Base-by-base conservation (phyloP, 2,113 vertebrate species). In the Pelodiscus sinensis region DNA sequence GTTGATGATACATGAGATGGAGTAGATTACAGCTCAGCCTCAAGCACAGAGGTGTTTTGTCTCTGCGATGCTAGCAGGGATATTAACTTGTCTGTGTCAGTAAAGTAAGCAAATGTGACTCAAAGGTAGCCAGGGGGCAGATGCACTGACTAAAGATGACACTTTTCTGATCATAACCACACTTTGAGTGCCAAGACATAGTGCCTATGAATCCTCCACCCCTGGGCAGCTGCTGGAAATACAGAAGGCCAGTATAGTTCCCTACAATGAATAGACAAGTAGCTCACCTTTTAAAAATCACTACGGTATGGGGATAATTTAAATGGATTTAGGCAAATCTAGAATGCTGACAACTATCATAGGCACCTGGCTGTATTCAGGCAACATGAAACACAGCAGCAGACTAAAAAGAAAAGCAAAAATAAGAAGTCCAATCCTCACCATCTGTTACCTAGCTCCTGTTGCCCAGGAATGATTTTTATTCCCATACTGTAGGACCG, bases 31-130 rank as follows among this genome's bases (percentile, higher is more conserved):
- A 95, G 92, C 78, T 93, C 92, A 94, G 58, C 51, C 91, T 93
- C 77, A 55, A 94, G 82, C 80, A 90, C 83, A 52, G 80, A 96
- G 92, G 82, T 96, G 62, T 89, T 77, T 73, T 92, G 87, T 89
- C 38, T 56, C 87, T 56, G 55, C n/a, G 52, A 91, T 65, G 29
- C 86, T 3, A 85, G 58, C 27, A 27, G 55, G 52, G 94, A 94
- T 87, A 90, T 93, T 88, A 96, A 83, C n/a, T 52, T 58, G 57
- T 93, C 93, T 90, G 29, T 95, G 91, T 78, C 92, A 88, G 24
- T 85, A 85, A 90, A 94, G 58, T 80, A 96, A 93, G 88, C 50
- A 96, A 94, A 88, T 73, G 56, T 78, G 86, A 91, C 87, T 92
- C 87, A 93, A 92, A 79, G 89, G 89, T 44, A 94, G 83, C 84